Conservation (phyloP, 1,140 invertebrate species). For the Probaryconus sp. region DNA sequence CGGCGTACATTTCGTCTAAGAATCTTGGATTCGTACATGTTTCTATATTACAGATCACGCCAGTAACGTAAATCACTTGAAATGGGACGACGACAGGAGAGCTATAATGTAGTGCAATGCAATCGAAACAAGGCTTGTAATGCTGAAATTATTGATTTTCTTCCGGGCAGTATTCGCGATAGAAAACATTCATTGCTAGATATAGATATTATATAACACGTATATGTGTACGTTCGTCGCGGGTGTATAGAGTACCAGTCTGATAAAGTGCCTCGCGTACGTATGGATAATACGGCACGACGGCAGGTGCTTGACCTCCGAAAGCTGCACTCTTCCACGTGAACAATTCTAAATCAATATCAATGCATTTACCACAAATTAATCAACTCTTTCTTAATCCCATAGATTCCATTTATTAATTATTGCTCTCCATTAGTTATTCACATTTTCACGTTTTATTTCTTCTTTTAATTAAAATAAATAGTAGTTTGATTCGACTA, state of each 20-base stretch:
- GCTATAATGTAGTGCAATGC: slow-evolving; percentile 37
- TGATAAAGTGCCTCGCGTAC: slow-evolving; percentile 31
- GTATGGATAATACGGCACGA: slow-evolving; percentile 15
- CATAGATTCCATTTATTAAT: too few species aligned
- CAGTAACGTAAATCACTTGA: slow-evolving; percentile 56
- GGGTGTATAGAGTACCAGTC: slow-evolving; percentile 32
- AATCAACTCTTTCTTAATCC: slow-evolving; percentile 12
- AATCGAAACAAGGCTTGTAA: slow-evolving; percentile 52
- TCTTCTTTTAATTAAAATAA: too few species aligned
- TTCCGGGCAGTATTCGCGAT: slow-evolving; percentile 45
- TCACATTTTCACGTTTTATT: neutral
- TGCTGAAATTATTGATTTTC: slow-evolving; percentile 57
- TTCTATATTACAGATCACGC: slow-evolving; percentile 47
- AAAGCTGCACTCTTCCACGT: slow-evolving; percentile 35
- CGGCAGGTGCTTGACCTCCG: slow-evolving; percentile 45
- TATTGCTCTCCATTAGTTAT: slow-evolving; percentile 13
- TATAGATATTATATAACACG: slow-evolving; percentile 48
- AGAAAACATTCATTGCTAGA: slow-evolving; percentile 53
- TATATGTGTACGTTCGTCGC: slow-evolving; percentile 8
- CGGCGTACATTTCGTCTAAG: slow-evolving; percentile 10
- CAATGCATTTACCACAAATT: slow-evolving; percentile 41
- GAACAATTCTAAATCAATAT: slow-evolving; percentile 46
- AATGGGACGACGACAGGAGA: slow-evolving; percentile 42
- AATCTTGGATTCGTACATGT: slow-evolving; percentile 38
- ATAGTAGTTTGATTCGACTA: too few species aligned